Conservation (phyloP, 2,113 vertebrate genomes). For the Illadopsis cleaveri region DNA sequence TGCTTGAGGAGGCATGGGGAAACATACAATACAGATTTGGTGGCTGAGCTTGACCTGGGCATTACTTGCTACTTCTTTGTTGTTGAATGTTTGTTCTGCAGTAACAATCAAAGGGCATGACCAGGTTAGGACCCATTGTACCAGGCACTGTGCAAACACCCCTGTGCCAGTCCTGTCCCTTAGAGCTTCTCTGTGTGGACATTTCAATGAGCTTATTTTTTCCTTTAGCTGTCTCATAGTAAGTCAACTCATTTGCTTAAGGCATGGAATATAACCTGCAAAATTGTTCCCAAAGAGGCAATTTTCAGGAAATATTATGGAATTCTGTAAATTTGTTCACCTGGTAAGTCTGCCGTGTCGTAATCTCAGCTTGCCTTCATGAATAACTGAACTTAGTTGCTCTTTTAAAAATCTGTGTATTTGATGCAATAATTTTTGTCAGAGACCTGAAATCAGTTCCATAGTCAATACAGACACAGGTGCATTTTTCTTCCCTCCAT, state of each 20-base stretch:
- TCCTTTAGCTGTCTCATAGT: not conserved
- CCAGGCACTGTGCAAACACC: conserved; percentile 44
- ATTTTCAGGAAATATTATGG: not conserved
- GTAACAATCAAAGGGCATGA: conserved; percentile 49
- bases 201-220: not conserved
- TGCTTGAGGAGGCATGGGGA: not conserved
- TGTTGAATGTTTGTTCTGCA: conserved; percentile 35
- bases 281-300: not conserved
- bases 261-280: not conserved
- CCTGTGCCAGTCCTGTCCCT: not conserved
- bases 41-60: conserved; percentile 7
- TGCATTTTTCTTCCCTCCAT: not conserved
- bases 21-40: not conserved
- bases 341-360: not conserved
- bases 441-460: not conserved
- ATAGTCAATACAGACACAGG: not conserved
- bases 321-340: not conserved
- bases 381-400: not conserved
- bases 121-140: conserved; percentile 60
- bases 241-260: not conserved
- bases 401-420: not conserved
- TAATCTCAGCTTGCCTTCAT: not conserved
- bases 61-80: conserved; percentile 29
- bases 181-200: rapidly evolving
- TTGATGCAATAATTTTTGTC: not conserved